Evolutionary conservation across 2,888 invertebrate genomes (phyloP), one percentile per base, ranked within the genome.

Genomic region (Epistrophella euchroma): DNA sequence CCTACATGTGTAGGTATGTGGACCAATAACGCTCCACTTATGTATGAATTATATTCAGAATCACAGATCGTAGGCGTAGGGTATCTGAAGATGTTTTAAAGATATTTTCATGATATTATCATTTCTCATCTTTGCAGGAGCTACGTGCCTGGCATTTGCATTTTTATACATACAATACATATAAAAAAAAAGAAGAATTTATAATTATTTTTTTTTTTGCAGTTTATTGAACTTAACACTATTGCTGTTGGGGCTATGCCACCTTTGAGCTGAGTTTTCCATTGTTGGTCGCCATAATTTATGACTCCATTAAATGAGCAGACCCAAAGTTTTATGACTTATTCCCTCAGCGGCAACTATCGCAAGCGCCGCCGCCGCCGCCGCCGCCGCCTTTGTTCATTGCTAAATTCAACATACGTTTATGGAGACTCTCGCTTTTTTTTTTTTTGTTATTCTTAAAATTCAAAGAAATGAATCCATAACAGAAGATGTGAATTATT

Each of bases 221-320:
- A 45, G 52, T 68, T 68, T 52, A 37, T 40, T 68, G 52, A 68
- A 68, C 68, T 50, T 17, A 37, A 19, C 15, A 37, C 37, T 10
- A 4, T 17, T 47, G 37, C 1, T 32, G 50, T 50, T 35, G 13
- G 22, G 28, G 22, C n/a, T 15, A 35, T 66, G 50, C n/a, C 68
- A 68, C 37, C 68, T 68, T 68, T 68, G 37, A 37, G 52, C 10
- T 28, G 11, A 68, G 25, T 37, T 52, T 35, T n/a, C 15, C 35
- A 68, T 68, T 68, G 68, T 68, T 68, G n/a, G 68, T 17, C 15
- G 2, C 25, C 55, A 37, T 60, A 66, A 84, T 84, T 84, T 84
- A 84, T 84, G 52, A 28, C 32, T 52, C 56, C 71, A 84, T 80
- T 79, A 84, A 75, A 25, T 15, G 22, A 74, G 43, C 56, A 79